phyloP scores from a whole-genome alignment of 1,140 invertebrate species.

The Neuroterus valhalla region DNA sequence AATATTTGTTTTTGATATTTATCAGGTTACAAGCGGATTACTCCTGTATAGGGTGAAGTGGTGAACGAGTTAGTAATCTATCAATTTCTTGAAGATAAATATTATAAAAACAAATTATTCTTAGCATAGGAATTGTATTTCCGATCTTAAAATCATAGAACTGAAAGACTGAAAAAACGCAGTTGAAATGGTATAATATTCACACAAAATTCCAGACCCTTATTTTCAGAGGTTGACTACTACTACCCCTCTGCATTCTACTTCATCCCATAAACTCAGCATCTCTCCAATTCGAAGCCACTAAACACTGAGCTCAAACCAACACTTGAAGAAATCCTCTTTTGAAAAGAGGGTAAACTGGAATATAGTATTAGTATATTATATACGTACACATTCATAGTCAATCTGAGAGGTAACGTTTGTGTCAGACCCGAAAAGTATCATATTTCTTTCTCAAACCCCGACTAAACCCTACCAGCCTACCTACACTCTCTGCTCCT shows the following conservation, averaged over 20 bases:
- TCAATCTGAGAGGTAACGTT: not conserved
- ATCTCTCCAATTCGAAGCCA: slow-evolving; percentile 17
- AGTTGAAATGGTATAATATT: not conserved
- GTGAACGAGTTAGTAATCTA: no score
- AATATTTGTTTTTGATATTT: no score
- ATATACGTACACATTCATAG: not conserved
- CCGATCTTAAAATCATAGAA: not conserved
- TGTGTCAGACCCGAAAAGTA: slow-evolving; percentile 7
- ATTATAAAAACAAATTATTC: no score
- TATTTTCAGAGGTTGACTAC: slow-evolving; percentile 6
- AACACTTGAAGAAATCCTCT: not conserved
- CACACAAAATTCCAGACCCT: not conserved
- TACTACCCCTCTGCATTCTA: not conserved
- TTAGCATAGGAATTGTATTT: no score
- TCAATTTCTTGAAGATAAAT: no score
- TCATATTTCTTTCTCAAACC: slow-evolving; percentile 18
- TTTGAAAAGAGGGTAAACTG: not conserved
- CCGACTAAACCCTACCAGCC: not conserved
- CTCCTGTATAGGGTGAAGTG: no score
- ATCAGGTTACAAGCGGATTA: no score
- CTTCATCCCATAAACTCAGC: slow-evolving; percentile 23
- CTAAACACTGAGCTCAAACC: not conserved
- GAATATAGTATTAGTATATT: not conserved
- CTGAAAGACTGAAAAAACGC: no score
- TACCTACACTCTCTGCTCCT: no score